Percentiles rank a stretch among this genome's conserved stretches.
These are phyloP conservation scores for Limulus polyphemus DNA, from an alignment of 2,888 invertebrate genomes.

Conservation along the genomic window DNA sequence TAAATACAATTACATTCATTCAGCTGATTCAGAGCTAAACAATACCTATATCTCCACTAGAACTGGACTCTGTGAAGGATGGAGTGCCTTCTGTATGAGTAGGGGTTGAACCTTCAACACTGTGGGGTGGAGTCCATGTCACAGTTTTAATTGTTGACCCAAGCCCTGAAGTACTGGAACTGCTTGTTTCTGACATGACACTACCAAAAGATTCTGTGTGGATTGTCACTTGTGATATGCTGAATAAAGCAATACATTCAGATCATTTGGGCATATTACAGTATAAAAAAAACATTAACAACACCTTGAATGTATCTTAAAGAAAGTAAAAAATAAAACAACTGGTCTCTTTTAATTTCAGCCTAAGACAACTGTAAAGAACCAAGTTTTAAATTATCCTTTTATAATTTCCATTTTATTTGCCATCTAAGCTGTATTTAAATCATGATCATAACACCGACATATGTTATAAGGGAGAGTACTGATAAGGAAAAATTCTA, in stretches of 20 bases:
- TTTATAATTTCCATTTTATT: no score
- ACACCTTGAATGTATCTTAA: no score
- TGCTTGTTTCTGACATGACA: constrained; percentile 27
- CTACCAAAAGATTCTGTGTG: constrained; percentile 27
- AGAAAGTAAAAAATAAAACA: no score
- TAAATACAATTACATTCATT: no score
- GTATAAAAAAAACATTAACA: background rate
- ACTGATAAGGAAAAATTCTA: no score
- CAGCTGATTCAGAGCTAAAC: no score
- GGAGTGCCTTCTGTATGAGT: constrained; percentile 98
- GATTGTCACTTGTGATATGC: constrained; percentile 27
- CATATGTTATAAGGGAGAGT: no score
- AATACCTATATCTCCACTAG: constrained; percentile 39
- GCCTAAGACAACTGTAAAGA: background rate
- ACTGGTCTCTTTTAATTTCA: background rate
- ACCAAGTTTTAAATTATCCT: no score
- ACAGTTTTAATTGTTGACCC: constrained; percentile 24
- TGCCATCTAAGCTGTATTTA: no score
- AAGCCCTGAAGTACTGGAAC: constrained; percentile 27
- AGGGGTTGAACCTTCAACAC: constrained; percentile 52
- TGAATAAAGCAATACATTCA: background rate
- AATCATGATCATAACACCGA: no score
- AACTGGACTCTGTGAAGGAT: constrained; percentile 92
- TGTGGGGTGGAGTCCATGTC: constrained; percentile 35
- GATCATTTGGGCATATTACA: no score